phyloP scores from a whole-genome alignment of 2,888 invertebrate genomes.

The Dasysyrphus albostriatus region DNA sequence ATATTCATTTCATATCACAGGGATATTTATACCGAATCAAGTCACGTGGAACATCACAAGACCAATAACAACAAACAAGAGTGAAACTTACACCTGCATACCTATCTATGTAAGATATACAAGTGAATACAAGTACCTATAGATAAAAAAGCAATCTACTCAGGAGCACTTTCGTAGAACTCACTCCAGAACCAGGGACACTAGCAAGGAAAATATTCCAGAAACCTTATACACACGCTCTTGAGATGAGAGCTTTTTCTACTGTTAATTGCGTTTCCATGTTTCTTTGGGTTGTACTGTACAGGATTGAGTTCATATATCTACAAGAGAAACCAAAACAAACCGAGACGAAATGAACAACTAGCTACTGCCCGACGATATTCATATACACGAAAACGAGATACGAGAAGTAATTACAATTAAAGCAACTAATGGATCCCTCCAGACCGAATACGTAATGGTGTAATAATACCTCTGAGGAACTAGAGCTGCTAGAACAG shows the following conservation, averaged over 20 bases:
- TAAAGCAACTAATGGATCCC: constrained; percentile 67
- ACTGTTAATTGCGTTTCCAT: constrained; percentile 71
- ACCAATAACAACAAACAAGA: constrained; percentile 56
- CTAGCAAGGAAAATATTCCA: constrained; percentile 22
- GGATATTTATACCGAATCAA: constrained; percentile 11
- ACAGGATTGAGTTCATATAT: constrained; percentile 10
- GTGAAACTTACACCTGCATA: constrained; percentile 2
- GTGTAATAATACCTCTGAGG: constrained; percentile 77
- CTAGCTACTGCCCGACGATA: constrained; percentile 51
- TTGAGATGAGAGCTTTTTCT: constrained; percentile 25
- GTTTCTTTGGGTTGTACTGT: constrained; percentile 31
- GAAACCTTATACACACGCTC: constrained; percentile 20
- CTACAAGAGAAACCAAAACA: constrained; percentile 40
- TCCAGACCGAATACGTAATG: constrained; percentile 76
- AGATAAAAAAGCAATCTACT: constrained; percentile 19
- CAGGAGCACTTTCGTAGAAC: constrained; percentile 21
- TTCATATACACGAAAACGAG: constrained; percentile 61
- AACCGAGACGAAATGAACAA: constrained; percentile 6
- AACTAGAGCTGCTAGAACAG: constrained; percentile 42
- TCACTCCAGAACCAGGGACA: constrained; percentile 5
- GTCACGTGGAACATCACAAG: constrained; percentile 58
- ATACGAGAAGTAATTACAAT: constrained; percentile 72
- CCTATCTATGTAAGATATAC: neutral
- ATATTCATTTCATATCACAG: neutral
- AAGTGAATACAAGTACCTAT: neutral